Evolutionary conservation across 2,113 vertebrate genomes (phyloP).

Genomic region (Polypterus bichir): DNA sequence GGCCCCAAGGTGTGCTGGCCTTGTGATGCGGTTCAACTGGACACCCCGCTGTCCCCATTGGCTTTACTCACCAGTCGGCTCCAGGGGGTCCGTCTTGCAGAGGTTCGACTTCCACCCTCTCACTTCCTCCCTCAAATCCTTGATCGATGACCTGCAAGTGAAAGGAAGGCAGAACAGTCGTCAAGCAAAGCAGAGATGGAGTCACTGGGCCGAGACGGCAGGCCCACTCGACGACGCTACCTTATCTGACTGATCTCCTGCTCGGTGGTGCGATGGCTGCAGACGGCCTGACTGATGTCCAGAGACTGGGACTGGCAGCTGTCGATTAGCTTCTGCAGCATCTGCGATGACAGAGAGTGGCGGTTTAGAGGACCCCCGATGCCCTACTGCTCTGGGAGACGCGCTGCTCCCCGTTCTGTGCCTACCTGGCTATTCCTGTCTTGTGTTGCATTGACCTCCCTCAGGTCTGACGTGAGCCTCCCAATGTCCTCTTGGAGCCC

Average conservation of each 20-base stretch:
- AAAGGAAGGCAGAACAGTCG: too few relatives aligned
- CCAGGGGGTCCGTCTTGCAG: neutral
- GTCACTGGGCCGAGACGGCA: neutral
- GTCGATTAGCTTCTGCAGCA: slow-evolving; percentile 47
- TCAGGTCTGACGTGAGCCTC: slow-evolving; percentile 44
- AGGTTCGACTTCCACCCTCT: slow-evolving; percentile 35
- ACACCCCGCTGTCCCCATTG: too few relatives aligned
- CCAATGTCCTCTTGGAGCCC: slow-evolving; percentile 49
- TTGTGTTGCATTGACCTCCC: slow-evolving; percentile 44
- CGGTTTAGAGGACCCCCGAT: neutral
- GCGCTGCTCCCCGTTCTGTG: neutral
- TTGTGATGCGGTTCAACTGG: too few relatives aligned
- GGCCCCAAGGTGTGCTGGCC: too few relatives aligned
- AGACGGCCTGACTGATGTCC: slow-evolving; percentile 37
- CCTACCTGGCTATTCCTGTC: slow-evolving; percentile 46
- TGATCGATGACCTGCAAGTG: slow-evolving; percentile 35
- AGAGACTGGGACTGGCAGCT: slow-evolving; percentile 39
- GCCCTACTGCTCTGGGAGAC: neutral
- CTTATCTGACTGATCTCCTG: slow-evolving; percentile 33
- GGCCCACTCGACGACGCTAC: slow-evolving; percentile 3
- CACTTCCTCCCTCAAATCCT: slow-evolving; percentile 51
- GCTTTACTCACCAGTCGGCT: too few relatives aligned
- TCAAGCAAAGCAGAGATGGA: too few relatives aligned
- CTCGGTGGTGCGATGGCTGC: slow-evolving; percentile 35
- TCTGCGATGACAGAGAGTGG: slow-evolving; percentile 29